Conservation (phyloP, 2,888 invertebrate species). For the Pollenia griseotomentosa region DNA sequence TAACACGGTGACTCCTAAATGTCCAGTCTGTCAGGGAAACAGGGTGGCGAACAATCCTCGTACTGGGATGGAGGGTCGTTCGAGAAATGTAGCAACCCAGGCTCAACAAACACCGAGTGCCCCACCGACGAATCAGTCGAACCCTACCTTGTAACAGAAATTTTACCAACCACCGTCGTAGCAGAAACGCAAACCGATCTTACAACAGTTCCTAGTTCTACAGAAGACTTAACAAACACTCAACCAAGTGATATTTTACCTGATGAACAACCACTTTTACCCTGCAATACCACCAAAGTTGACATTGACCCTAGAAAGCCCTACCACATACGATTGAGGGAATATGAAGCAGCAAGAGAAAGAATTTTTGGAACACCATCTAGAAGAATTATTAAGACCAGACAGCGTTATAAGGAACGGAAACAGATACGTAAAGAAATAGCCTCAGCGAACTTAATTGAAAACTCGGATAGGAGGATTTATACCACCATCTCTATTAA, state of each 20-base stretch:
- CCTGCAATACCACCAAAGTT: neutral
- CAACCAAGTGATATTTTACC: neutral
- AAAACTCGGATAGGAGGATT: neutral
- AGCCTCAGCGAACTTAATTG: neutral
- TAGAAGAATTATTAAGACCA: neutral
- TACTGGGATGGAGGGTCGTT: conserved; percentile 40
- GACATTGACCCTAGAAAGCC: neutral
- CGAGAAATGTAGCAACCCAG: neutral
- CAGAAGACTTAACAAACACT: neutral
- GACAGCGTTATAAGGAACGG: neutral
- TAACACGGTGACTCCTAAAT: conserved; percentile 18
- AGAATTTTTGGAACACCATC: neutral
- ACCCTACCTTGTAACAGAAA: no score
- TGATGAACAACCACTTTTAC: neutral
- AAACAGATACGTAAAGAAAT: conserved; percentile 2
- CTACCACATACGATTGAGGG: neutral
- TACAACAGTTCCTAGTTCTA: neutral
- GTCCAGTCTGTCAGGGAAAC: conserved; percentile 28
- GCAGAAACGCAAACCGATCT: neutral
- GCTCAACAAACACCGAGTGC: no score
- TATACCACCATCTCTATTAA: conserved; percentile 1
- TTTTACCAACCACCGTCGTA: neutral
- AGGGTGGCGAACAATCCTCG: neutral
- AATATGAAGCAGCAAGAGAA: neutral
- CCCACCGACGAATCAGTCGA: no score